Percentiles rank a stretch among this genome's conserved stretches.
These are phyloP conservation scores for Spodoptera litura DNA, from an alignment of 1,140 invertebrate genomes.

Conservation along the genomic window DNA sequence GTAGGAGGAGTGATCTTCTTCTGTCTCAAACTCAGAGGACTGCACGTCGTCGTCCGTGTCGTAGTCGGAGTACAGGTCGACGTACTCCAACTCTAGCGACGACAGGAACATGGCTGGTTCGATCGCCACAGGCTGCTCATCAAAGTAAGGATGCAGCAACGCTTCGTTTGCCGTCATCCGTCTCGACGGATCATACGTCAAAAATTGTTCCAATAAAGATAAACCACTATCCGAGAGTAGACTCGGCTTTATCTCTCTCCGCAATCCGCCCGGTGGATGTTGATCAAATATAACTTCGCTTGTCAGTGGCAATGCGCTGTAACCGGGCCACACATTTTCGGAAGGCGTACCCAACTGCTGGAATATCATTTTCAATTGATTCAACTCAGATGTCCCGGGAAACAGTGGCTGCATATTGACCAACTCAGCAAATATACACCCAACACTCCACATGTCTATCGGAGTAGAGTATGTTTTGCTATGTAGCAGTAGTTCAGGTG, in stretches of 20 bases:
- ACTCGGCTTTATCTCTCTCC: conserved; percentile 91
- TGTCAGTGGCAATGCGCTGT: conserved; percentile 94
- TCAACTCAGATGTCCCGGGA: conserved; percentile 97
- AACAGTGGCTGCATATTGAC: conserved; percentile 98
- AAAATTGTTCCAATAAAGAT: conserved; percentile 93
- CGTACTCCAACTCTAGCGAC: conserved; percentile 88
- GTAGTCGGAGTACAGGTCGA: no score
- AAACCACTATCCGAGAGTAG: conserved; percentile 94
- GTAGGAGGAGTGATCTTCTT: no score
- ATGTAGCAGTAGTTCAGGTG: conserved; percentile 96
- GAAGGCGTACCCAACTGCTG: conserved; percentile 98
- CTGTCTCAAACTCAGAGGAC: no score
- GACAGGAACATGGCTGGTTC: conserved; percentile 99
- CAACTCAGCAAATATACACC: conserved; percentile 99
- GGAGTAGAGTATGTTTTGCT: conserved; percentile 97
- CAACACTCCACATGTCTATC: conserved; percentile 99
- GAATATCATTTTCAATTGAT: conserved; percentile 92
- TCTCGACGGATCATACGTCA: conserved; percentile 96
- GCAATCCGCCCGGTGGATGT: conserved; percentile 93
- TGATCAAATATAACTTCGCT: conserved; percentile 97
- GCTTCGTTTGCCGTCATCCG: conserved; percentile 96
- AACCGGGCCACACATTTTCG: conserved; percentile 98
- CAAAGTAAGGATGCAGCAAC: conserved; percentile 95
- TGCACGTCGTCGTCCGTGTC: no score
- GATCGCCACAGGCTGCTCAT: conserved; percentile 96